Conservation (phyloP, 2,888 invertebrate species). For the Mylabris sibirica region DNA sequence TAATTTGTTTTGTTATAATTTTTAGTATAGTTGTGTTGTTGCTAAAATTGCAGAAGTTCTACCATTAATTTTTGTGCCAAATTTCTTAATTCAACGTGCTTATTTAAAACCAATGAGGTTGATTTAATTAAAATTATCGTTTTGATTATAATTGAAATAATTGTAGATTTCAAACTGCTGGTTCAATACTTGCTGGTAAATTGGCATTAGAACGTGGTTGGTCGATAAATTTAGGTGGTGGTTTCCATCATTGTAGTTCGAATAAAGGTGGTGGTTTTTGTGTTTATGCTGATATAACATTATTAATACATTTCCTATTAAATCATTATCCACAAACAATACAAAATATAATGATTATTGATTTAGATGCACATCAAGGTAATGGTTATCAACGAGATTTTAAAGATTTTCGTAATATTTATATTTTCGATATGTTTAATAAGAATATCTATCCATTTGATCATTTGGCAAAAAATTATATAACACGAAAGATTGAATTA, state of each 20-base stretch:
- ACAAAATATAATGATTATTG: conserved; percentile 81
- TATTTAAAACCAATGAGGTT: conserved; percentile 83
- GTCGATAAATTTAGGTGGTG: conserved; percentile 91
- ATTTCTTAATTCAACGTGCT: conserved; percentile 75
- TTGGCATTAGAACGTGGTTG: conserved; percentile 83
- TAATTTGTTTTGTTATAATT: background rate
- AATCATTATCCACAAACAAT: conserved; percentile 63
- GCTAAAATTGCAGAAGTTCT: conserved; percentile 83
- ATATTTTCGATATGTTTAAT: conserved; percentile 89
- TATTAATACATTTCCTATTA: conserved; percentile 76
- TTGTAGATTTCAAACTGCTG: conserved; percentile 78
- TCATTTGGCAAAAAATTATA: conserved; percentile 74
- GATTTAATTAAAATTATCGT: conserved; percentile 4
- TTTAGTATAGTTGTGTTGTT: conserved; percentile 82
- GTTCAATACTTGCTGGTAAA: conserved; percentile 83
- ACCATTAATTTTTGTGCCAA: conserved; percentile 77
- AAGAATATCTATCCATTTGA: conserved; percentile 82
- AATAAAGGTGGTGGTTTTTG: conserved; percentile 86
- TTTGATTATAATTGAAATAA: background rate
- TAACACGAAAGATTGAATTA: conserved; percentile 75
- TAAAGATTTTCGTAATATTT: conserved; percentile 73
- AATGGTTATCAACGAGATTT: conserved; percentile 90
- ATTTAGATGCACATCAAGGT: conserved; percentile 93
- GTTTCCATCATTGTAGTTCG: conserved; percentile 88
- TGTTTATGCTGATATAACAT: conserved; percentile 87